Evolutionary conservation across 2,797 vertebrate genomes (phyloP), one percentile per base, ranked within the genome.

Genomic region (Acanthiza pusilla): DNA sequence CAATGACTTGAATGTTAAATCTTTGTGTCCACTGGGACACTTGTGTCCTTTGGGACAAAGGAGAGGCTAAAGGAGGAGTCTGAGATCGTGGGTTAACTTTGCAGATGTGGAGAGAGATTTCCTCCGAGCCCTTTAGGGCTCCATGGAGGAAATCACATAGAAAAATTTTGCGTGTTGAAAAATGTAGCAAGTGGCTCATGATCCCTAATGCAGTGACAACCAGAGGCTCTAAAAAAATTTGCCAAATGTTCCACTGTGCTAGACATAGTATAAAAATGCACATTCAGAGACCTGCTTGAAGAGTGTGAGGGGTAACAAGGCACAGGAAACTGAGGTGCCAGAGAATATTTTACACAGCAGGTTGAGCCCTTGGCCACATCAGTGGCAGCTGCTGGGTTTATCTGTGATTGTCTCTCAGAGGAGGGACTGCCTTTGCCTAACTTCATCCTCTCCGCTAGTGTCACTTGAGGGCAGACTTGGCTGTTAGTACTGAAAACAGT

Each of bases 381-480:
- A 48, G 5, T 2, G 2, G 17, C 51, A 45, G 88, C 47, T 10
- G 16, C 42, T 25, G 48, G 13, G 11, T 81, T 83, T 83, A 18
- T 16, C 21, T 29, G 7, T 34, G 29, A 9, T 1, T 61, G 29
- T 66, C 34, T 80, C 51, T 76, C n/a, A 9, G 1, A 16, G 62
- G 25, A 40, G 32, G 18, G 17, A 42, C 25, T 19, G 62, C 17
- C 60, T 79, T 47, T 8, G 3, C 61, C 25, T 13, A 36, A 40
- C 53, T 93, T 65, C 57, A 20, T 47, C 62, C 47, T 96, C 57
- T 83, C 50, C 50, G 87, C 29, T 85, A 73, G 13, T 72, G 79
- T 91, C 93, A 97, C 92, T 96, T 94, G 95, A 94, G 96, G 96
- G 94, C 92, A 97, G 94, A 78, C 94, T 96, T 95, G 72, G 43